These are phyloP conservation scores for Andrena bucephala DNA, from an alignment of 2,888 invertebrate genomes.

Conservation along the genomic window DNA sequence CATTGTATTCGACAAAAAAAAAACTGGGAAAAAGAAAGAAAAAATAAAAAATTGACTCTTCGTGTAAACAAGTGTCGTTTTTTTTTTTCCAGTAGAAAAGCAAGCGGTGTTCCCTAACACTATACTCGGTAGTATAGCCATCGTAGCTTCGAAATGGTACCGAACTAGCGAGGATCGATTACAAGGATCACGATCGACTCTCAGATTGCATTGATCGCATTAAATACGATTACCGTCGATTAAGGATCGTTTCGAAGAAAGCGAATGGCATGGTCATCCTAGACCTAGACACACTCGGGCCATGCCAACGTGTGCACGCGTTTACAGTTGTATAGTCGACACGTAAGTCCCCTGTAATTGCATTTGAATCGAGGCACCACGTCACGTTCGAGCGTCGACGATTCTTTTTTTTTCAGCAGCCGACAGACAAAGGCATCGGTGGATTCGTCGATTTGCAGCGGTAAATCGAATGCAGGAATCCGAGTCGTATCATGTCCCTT, in stretches of 20 bases:
- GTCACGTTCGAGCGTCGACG: slow-evolving; percentile 21
- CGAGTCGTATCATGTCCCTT: neutral
- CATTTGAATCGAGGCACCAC: slow-evolving; percentile 5
- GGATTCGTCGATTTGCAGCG: neutral
- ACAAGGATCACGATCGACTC: neutral
- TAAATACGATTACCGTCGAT: neutral
- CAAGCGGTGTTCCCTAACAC: neutral
- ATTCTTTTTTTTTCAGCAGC: slow-evolving; percentile 15
- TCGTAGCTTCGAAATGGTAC: neutral
- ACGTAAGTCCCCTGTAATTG: slow-evolving; percentile 30
- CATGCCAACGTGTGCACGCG: neutral
- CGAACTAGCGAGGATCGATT: neutral
- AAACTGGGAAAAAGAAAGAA: slow-evolving; percentile 48
- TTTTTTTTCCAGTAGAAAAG: slow-evolving; percentile 20
- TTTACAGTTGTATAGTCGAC: slow-evolving; percentile 14
- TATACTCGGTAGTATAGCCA: neutral
- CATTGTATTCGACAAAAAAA: slow-evolving; percentile 68
- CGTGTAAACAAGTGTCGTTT: slow-evolving; percentile 58
- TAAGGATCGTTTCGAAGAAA: slow-evolving; percentile 16
- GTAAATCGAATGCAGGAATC: slow-evolving; percentile 6
- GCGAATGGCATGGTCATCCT: slow-evolving; percentile 5
- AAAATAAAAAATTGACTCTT: slow-evolving; percentile 75
- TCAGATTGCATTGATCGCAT: slow-evolving; percentile 9
- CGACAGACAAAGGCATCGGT: neutral
- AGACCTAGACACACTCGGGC: slow-evolving; percentile 14